Evolutionary conservation across 2,113 vertebrate species (phyloP).

Genomic region (Erythrolamprus reginae): DNA sequence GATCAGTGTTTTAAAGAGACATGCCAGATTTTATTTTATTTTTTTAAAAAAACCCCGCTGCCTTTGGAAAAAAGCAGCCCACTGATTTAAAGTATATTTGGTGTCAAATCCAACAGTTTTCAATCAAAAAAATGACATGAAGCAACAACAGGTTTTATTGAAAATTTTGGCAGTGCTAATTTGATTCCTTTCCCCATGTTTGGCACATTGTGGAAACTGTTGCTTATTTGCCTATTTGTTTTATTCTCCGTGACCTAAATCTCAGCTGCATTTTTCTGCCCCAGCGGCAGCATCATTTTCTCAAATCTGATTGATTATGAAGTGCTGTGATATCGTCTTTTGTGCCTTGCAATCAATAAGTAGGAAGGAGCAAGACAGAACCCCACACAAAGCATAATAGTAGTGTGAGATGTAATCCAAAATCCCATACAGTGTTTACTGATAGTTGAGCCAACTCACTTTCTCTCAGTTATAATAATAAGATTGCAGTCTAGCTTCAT

Average conservation of each 20-base stretch:
- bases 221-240: neutral
- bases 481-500: neutral
- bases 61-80: slow-evolving; percentile 41
- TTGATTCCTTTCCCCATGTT: neutral
- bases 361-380: neutral
- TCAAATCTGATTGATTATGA: neutral
- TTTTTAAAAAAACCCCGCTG: neutral
- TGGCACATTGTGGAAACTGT: neutral
- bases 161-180: neutral
- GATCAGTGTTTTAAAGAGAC: slow-evolving; percentile 30
- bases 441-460: neutral
- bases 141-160: neutral
- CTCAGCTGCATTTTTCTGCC: neutral
- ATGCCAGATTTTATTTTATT: too few species aligned
- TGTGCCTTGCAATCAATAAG: neutral
- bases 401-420: neutral
- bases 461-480: neutral
- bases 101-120: neutral
- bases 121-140: neutral
- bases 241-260: neutral
- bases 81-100: neutral
- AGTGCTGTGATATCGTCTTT: neutral
- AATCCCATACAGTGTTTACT: neutral
- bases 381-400: neutral
- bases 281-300: neutral